Evolutionary conservation across 2,113 vertebrate genomes (phyloP), one percentile per base, ranked within the genome.

Genomic region (Hyla sarda): DNA sequence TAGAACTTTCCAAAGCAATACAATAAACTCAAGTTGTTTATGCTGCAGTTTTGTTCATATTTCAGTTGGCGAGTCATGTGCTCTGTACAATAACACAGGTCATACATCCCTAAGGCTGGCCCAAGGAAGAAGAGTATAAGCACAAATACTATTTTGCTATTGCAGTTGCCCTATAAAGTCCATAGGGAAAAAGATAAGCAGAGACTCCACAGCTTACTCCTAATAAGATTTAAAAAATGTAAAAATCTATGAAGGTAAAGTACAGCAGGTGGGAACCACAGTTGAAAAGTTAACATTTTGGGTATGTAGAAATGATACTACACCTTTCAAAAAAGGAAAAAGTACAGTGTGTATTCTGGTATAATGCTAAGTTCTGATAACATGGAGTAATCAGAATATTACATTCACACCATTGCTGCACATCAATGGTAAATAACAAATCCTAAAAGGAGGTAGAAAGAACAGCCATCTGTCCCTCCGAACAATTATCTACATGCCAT

Each of bases 391-490:
- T 81, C 91, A 91, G 84, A 89, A 92, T 94, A 89, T 92, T 93
- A 93, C 90, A 87, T 79, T 90, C 83, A 90, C 88, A 88, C 1
- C 14, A 92, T 91, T 74, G 74, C 79, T 90, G 88, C 88, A 91
- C 87, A 91, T 92, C 90, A 89, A 87, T 92, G 93, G 91, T 92
- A 92, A 94, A 93, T 90, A 90, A 91, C 87, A 92, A 93, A 93
- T 86, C 85, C 83, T 90, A 87, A 93, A 93, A 92, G 86, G 88
- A 88, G 92, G 89, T 92, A 91, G 88, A 92, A 94, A 92, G 88
- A 93, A 93, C 75, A 82, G 90, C 94, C 94, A 95, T 95, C 93
- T 95, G 94, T 93, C 92, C 91, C 85, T 92, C 72, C 86, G 92
- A 94, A 94, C 90, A 92, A 93, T 93, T 93, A 93, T 89, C 60